Base-by-base conservation (phyloP, 2,888 invertebrate species). In the Meiosimyza decipiens region DNA sequence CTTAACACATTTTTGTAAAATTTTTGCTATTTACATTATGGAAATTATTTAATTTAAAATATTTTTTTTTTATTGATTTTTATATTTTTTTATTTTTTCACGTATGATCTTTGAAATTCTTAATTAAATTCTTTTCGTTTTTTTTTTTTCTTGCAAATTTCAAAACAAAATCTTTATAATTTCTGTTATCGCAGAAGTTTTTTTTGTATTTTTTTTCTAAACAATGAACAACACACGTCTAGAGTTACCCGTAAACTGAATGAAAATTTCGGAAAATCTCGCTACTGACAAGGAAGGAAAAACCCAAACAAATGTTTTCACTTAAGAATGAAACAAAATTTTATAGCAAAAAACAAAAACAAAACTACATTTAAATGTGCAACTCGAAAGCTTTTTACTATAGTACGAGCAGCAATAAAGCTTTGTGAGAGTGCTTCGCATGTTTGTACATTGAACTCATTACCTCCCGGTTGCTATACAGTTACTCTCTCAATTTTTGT, bases 211-310 rank as follows among this genome's bases (percentile, higher is more conserved):
- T 33, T 5, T n/a, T n/a, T 40, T 6, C n/a, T 11, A n/a, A 67
- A 22, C 65, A 65, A 69, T 52, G 71, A 69, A 73, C 73, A 55
- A 33, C n/a, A 67, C 72, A 70, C 73, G 72, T 62, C 75, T 73
- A 73, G 66, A 64, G 75, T 73, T 73, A 55, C 66, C 72, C 72
- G 69, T 72, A 64, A 75, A 75, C 75, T 75, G 64, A 73, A 62
- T 63, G 16, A 28, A 62, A 55, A 66, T 22, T 33, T 6, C 18
- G 50, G 54, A 49, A 54, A 68, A 54, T 47, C 22, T 33, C 40
- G 28, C 50, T 49, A 40, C 40, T 40, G 9, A 40, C 40, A 40
- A 59, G 68, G 50, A 40, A 59, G 68, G 28, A 28, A 59, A 69
- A 68, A 50, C 28, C 59, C 22, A 15, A 51, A 64, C 22, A 52